Evolutionary conservation across 2,113 vertebrate species (phyloP).

Genomic region (Nibea coibor): DNA sequence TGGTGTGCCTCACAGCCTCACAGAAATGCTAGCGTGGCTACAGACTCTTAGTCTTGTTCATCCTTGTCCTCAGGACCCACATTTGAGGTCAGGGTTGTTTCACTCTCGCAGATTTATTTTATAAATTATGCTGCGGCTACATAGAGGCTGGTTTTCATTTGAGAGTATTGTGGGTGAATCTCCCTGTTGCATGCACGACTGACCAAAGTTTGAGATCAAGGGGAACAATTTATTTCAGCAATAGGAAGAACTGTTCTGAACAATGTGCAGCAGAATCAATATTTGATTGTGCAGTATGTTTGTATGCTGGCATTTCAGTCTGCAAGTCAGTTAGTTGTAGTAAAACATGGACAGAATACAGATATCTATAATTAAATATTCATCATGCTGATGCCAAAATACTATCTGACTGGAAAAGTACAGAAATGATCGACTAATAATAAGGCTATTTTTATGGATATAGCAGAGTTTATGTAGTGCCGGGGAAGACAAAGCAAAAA

Average conservation of each 20-base stretch:
- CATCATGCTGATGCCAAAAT: neutral
- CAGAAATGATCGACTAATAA: no score
- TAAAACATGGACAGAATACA: neutral
- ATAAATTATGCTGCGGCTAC: neutral
- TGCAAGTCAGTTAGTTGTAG: neutral
- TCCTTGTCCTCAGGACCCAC: neutral
- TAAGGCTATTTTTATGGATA: no score
- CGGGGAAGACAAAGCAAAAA: no score
- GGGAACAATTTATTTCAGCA: neutral
- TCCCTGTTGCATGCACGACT: neutral
- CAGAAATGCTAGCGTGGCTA: neutral
- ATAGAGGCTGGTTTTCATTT: neutral
- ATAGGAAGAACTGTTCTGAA: neutral
- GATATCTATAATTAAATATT: neutral
- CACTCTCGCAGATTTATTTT: neutral
- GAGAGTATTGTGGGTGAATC: neutral
- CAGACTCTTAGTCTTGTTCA: neutral
- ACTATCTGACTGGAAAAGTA: no score
- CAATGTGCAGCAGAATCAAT: neutral
- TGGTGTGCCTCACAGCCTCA: neutral
- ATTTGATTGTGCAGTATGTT: neutral
- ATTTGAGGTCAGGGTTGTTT: neutral
- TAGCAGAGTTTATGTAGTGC: no score
- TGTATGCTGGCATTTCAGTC: neutral
- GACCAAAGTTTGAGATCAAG: neutral